Evolutionary conservation across 2,113 vertebrate species (phyloP), one percentile per base, ranked within the genome.

Genomic region (Chelonoidis abingdonii): DNA sequence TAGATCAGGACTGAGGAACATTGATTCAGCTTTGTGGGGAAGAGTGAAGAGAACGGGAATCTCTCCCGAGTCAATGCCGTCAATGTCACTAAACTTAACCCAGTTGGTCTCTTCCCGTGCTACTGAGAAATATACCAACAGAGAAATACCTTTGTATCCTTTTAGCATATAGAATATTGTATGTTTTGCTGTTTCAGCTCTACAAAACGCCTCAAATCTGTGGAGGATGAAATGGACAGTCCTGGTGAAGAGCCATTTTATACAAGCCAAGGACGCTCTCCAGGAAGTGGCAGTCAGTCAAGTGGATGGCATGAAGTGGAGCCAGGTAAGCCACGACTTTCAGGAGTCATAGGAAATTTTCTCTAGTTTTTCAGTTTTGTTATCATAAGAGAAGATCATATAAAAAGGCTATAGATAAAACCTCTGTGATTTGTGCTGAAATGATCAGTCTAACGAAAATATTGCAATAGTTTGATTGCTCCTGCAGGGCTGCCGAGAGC

Each of bases 161-260:
- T 78, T 16, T 53, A 81, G 1, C 4, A 2, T 29, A 1, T 14
- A 6, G 0, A 27, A 10, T 13, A 76, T 9, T 1, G 0, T 0
- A 35, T 75, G 13, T 7, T 83, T 83, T 92, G 13, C 53, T n/a
- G 90, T 97, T 96, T 44, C 98, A 99, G 99, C 98, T 99, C 99
- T 94, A 99, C 99, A 62, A 99, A 99, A 98, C 99, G 99, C 98
- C 99, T 99, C 98, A 99, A 99, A 98, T 99, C 99, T 97, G 99
- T 99, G 98, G 99, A 99, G 98, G 99, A 99, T 92, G 99, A 99
- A 93, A 99, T 99, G 99, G 99, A 99, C 98, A 99, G 99, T 98
- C 99, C 99, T 27, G 99, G 99, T 21, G 99, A 99, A 97, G 99
- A 99, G 98, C 99, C 99, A 27, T 99, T 99, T 98, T 99, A 99